Evolutionary conservation across 2,797 vertebrate species (phyloP).

Genomic region (Pantherophis alleghaniensis): DNA sequence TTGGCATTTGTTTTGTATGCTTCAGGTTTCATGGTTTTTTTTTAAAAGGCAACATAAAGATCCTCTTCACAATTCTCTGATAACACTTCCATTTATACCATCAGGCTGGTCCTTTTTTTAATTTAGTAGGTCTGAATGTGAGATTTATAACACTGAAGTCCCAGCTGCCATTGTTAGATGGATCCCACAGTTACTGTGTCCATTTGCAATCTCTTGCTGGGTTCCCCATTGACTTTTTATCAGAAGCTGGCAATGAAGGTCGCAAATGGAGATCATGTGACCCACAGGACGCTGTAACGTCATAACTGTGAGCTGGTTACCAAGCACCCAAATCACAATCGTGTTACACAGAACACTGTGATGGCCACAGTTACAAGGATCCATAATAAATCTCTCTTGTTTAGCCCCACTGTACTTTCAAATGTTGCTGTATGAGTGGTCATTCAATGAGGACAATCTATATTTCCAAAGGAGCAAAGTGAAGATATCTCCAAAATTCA

Average conservation of each 20-base stretch:
- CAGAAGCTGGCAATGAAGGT: background rate
- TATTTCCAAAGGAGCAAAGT: too few relatives aligned
- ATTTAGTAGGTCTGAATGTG: background rate
- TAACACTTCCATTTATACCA: background rate
- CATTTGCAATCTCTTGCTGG: background rate
- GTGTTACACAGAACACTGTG: background rate
- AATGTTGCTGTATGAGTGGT: too few relatives aligned
- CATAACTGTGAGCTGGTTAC: background rate
- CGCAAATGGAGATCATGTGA: background rate
- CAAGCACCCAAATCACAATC: background rate
- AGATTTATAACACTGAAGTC: background rate
- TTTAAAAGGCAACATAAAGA: background rate
- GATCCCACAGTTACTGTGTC: background rate
- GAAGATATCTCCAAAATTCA: too few relatives aligned
- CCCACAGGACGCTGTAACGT: background rate
- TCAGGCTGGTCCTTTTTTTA: background rate
- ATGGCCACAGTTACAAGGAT: background rate
- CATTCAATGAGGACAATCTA: too few relatives aligned
- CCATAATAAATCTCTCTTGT: background rate
- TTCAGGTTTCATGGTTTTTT: too few relatives aligned
- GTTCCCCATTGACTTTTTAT: too few relatives aligned
- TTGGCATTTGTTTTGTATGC: too few relatives aligned
- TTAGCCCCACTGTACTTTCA: background rate
- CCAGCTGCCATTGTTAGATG: background rate
- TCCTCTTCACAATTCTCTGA: background rate